Base-by-base conservation (phyloP, 2,888 invertebrate species). In the Geotrupes spiniger region DNA sequence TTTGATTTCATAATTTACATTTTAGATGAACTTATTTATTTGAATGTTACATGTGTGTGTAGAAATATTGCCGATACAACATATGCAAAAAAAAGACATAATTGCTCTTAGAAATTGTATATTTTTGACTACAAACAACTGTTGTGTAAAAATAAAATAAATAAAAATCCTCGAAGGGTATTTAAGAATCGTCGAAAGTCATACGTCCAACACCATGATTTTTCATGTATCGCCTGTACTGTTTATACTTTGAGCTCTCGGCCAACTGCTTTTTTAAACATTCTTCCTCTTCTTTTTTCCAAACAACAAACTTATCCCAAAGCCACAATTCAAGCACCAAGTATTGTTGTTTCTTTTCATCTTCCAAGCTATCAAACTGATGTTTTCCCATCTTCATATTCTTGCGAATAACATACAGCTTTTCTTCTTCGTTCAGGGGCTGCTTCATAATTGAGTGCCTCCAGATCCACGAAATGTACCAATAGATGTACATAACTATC, bases 151-250 rank as follows among this genome's bases (percentile, higher is more conserved):
- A 17, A 38, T 10, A 8, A 11, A 37, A 12, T 38, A 38, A 38
- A 38, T 36, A 29, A 31, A 41, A 41, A 8, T 8, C 8, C 28
- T 17, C 9, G 21, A 38, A 16, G 10, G 9, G 5, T 21, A 40
- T 37, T 77, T 76, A 82, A 45, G 82, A 89, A 68, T 91, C 90
- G 63, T 89, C 92, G 71, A 95, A 95, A n/a, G 89, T 90, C 78
- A 95, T 89, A 65, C 93, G 81, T 1, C 91, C 88, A 0, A 89
- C 84, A 2, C 92, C 93, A 68, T 92, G 92, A 63, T 88, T 89
- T 72, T 92, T 93, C 76, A 95, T 85, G 70, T 91, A 94, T 48
- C 95, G 78, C 51, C 94, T 78, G 66, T 93, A 93, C 53, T 89
- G 86, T 73, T 93, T 94, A 69, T 92, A 91, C 64, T 85, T 83